phyloP scores from a whole-genome alignment of 2,113 vertebrate species.

The Tetrax tetrax region DNA sequence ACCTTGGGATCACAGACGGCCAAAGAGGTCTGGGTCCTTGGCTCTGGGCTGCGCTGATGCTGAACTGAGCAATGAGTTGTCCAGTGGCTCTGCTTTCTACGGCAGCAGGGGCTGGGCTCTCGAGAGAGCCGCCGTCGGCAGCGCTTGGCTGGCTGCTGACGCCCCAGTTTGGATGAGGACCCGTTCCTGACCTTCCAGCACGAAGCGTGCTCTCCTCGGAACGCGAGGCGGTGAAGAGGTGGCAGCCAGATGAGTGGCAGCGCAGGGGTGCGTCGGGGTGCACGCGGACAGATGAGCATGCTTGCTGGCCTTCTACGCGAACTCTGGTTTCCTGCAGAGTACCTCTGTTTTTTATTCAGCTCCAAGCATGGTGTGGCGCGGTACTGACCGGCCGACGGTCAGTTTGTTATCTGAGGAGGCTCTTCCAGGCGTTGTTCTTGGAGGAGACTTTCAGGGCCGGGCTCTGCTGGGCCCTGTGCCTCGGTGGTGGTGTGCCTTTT shows the following conservation, averaged over 20 bases:
- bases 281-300: background rate
- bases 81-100: background rate
- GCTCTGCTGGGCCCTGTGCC: background rate
- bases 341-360: background rate
- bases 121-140: too few relatives aligned
- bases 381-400: background rate
- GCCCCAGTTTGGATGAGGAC: background rate
- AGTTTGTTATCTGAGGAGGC: rapidly evolving
- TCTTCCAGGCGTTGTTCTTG: background rate
- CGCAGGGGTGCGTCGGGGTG: rapidly evolving
- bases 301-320: background rate
- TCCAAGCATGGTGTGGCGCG: background rate
- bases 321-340: background rate
- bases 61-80: background rate
- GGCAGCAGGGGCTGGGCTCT: background rate
- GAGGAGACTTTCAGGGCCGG: background rate
- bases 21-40: too few relatives aligned
- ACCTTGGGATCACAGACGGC: rapidly evolving
- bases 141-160: background rate
- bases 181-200: background rate
- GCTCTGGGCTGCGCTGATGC: background rate
- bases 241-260: background rate
- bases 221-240: background rate
- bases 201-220: background rate
- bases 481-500: rapidly evolving